A percentile compares a stretch with the other conserved stretches of the same genome.
These are phyloP conservation scores for Acanthacorydalis orientalis DNA, from an alignment of 2,888 invertebrate genomes.

Conservation along the genomic window DNA sequence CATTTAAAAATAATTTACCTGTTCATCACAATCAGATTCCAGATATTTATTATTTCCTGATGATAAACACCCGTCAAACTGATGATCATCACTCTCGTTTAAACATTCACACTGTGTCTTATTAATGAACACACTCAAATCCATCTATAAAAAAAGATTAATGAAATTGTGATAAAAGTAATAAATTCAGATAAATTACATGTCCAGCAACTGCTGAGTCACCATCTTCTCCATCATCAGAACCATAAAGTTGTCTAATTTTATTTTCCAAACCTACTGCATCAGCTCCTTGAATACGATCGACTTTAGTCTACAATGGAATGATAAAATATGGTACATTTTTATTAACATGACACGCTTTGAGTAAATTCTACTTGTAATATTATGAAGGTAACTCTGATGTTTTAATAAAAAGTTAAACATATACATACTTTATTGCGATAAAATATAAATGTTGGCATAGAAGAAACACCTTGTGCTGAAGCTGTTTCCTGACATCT, in stretches of 20 bases:
- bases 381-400: no score
- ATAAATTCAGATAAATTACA: conserved; percentile 35
- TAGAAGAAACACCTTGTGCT: conserved; percentile 77
- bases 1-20: conserved; percentile 25
- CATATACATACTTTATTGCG: conserved; percentile 47
- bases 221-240: conserved; percentile 43
- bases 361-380: no score
- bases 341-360: background rate
- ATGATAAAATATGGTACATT: background rate
- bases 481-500: conserved; percentile 79
- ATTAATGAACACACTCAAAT: conserved; percentile 67
- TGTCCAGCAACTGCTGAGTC: conserved; percentile 60
- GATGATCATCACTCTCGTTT: conserved; percentile 90
- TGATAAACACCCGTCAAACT: conserved; percentile 53
- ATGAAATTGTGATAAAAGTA: background rate
- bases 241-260: conserved; percentile 70
- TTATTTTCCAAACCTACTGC: conserved; percentile 65
- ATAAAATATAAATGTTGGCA: conserved; percentile 97
- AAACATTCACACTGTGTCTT: conserved; percentile 88
- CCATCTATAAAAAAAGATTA: conserved; percentile 59
- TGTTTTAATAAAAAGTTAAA: conserved; percentile 1
- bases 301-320: conserved; percentile 53
- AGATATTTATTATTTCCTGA: conserved; percentile 47
- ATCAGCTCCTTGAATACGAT: conserved; percentile 78
- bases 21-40: conserved; percentile 90